Conservation (phyloP, 2,113 vertebrate genomes). For the Helogale parvula region DNA sequence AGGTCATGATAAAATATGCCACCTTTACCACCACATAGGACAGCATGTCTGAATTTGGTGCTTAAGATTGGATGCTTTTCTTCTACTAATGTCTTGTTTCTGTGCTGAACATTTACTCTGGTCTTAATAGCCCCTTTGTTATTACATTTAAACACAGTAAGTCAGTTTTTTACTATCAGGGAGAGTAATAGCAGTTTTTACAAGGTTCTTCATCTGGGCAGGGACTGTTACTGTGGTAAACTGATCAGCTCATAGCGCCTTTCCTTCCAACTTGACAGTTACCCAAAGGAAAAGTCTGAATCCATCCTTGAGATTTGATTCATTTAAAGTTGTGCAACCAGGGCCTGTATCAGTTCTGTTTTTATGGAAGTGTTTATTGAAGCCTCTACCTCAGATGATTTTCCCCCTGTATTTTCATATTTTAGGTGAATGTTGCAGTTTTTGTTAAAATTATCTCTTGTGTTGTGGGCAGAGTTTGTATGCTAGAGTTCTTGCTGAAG, state of each 20-base stretch:
- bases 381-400: not conserved
- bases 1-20: not conserved
- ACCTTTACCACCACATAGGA: not conserved
- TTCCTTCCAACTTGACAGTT: not conserved
- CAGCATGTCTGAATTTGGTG: not conserved
- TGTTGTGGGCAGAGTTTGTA: not conserved
- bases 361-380: not conserved
- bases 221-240: not conserved
- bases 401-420: not conserved
- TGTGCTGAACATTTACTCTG: not conserved
- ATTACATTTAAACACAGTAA: not conserved
- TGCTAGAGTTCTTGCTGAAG: not conserved
- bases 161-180: not conserved
- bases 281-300: not conserved
- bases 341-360: not conserved
- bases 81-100: not conserved
- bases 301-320: not conserved
- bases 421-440: not conserved
- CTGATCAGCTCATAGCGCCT: not conserved
- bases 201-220: slow-evolving; percentile 7
- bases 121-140: not conserved
- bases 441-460: slow-evolving; percentile 35
- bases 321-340: not conserved
- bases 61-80: not conserved
- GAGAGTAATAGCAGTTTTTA: not conserved